Conservation (phyloP, 1,140 invertebrate species). For the Eriocheir sinensis region DNA sequence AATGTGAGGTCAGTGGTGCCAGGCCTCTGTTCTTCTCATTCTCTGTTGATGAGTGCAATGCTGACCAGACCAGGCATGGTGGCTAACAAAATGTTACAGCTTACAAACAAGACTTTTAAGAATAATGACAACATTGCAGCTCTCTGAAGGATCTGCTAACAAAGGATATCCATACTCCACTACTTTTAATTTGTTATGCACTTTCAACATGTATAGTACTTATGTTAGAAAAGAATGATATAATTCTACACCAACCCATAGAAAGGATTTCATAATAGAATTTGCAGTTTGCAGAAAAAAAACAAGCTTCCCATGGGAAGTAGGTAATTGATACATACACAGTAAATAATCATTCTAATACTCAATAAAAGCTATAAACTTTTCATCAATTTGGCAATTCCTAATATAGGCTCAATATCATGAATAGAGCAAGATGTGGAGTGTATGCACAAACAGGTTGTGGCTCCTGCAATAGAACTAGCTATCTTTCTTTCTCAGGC, state of each 20-base stretch:
- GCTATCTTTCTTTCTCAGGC: not conserved
- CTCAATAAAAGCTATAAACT: conserved; percentile 66
- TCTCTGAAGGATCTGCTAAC: not conserved
- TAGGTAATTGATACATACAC: conserved; percentile 64
- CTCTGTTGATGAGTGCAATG: not conserved
- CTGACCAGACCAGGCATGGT: conserved; percentile 9
- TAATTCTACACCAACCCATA: conserved; percentile 72
- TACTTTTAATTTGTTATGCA: conserved; percentile 44
- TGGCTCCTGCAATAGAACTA: not conserved
- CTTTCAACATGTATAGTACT: conserved; percentile 48
- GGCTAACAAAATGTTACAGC: not conserved
- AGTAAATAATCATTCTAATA: conserved; percentile 65
- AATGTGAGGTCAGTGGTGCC: not conserved
- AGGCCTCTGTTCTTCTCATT: not conserved
- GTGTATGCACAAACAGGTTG: not conserved
- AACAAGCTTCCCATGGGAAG: conserved; percentile 73
- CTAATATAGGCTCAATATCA: conserved; percentile 74
- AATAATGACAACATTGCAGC: not conserved
- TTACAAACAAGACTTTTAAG: not conserved
- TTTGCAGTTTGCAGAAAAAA: conserved; percentile 72
- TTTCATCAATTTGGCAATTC: conserved; percentile 70
- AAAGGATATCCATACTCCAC: conserved; percentile 48
- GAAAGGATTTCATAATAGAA: conserved; percentile 74
- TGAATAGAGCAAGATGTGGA: conserved; percentile 49
- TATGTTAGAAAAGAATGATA: conserved; percentile 57